Base-by-base conservation (phyloP, 2,888 invertebrate species). In the Sialis lutaria region DNA sequence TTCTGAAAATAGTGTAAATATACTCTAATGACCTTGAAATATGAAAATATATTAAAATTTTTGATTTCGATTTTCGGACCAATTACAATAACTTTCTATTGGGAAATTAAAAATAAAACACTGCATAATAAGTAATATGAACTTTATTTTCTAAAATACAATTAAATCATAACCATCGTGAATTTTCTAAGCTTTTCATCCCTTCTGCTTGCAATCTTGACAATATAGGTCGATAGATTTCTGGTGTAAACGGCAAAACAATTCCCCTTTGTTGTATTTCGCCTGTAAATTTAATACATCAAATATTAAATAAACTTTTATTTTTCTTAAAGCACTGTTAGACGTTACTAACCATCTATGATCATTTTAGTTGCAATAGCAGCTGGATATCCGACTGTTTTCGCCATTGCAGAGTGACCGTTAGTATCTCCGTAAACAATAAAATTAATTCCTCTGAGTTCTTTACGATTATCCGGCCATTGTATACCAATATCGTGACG, bases 331-430 rank as follows among this genome's bases (percentile, higher is more conserved):
- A 44, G 7, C 39, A 44, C n/a, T 33, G 33, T 49, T 41, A 44
- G 32, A 7, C 12, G 42, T 22, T 48, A 53, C 64, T 64, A 65
- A 88, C 95, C 96, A 64, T 95, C 92, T 9, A 98, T 70, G 50
- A 98, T 77, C 98, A 98, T 99, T 67, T 93, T 93, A 1, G 92
- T 82, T 1, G 96, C 93, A 55, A 98, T 97, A 13, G 91, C 98
- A 6, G 93, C 83, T 0, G 84, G 97, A 68, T 80, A 90, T 22
- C 92, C 92, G 6, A 93, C 92, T 6, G 89, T 87, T 58, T 85
- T 79, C 0, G 91, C 86, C 98, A 98, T 99, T 31, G 98, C 98
- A 0, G 96, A 93, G 64, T 90, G 89, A 1, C 86, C 84, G 12
- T 70, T 64, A 6, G 53, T 51, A 51, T 85, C 79, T 0, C 97